Evolutionary conservation across 2,797 vertebrate genomes (phyloP).

Genomic region (Hoplostethus atlanticus): DNA sequence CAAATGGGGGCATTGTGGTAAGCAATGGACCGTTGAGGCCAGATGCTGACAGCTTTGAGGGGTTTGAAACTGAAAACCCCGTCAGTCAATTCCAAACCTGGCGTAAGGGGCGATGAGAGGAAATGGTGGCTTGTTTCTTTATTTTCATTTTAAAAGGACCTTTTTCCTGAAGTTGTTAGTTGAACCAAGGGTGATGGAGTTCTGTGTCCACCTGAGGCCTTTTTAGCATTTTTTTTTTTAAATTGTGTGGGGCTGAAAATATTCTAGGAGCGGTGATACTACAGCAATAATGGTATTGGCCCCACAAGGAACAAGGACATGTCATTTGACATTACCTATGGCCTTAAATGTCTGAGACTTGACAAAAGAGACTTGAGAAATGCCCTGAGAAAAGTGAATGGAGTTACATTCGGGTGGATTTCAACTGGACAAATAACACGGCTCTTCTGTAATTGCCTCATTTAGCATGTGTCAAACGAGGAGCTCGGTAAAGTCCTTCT

Average conservation of each 20-base stretch:
- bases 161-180: conserved; percentile 50
- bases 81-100: conserved; percentile 59
- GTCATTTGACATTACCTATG: conserved; percentile 21
- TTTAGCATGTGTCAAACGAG: conserved; percentile 70
- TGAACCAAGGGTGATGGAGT: conserved; percentile 32
- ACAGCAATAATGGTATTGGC: neutral
- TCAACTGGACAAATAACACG: conserved; percentile 39
- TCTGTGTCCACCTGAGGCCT: conserved; percentile 20
- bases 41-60: conserved; percentile 74
- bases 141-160: conserved; percentile 63
- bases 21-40: conserved; percentile 63
- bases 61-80: conserved; percentile 70
- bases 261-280: neutral
- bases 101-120: conserved; percentile 53
- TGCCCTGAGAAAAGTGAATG: conserved; percentile 6
- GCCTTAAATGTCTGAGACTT: conserved; percentile 2
- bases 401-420: conserved; percentile 46
- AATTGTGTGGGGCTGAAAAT: neutral
- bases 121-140: conserved; percentile 55
- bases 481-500: conserved; percentile 66
- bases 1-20: conserved; percentile 46
- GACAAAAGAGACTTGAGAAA: conserved; percentile 26
- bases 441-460: conserved; percentile 63
- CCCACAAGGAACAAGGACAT: conserved; percentile 24
- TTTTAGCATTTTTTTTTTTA: neutral